Percentiles rank a stretch among this genome's conserved stretches.
phyloP scores from a whole-genome alignment of 2,797 vertebrate genomes.

The Orientallactaga sibirica region DNA sequence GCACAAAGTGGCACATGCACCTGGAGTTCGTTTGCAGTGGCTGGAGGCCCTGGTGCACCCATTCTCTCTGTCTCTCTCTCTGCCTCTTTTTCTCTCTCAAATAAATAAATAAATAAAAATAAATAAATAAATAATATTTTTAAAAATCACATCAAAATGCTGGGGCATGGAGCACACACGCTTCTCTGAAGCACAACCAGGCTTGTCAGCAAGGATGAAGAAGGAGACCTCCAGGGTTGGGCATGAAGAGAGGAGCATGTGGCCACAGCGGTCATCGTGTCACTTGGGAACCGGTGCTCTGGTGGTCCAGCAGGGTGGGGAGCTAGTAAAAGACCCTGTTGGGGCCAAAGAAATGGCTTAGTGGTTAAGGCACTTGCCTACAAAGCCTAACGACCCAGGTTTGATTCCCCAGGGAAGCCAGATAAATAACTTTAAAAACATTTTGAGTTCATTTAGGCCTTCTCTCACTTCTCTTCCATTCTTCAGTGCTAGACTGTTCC shows the following conservation, averaged over 20 bases:
- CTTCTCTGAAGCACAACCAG: background rate
- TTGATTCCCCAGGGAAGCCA: too few relatives aligned
- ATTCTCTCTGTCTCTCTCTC: too few relatives aligned
- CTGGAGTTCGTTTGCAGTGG: too few relatives aligned
- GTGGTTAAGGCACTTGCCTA: too few relatives aligned
- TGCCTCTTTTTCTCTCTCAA: too few relatives aligned
- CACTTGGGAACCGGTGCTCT: background rate
- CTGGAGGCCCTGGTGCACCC: too few relatives aligned
- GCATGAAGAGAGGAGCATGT: background rate
- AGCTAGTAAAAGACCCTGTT: background rate
- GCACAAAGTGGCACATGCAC: too few relatives aligned
- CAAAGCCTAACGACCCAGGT: too few relatives aligned
- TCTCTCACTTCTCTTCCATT: background rate
- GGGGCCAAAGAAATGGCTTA: too few relatives aligned
- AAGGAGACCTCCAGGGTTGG: background rate
- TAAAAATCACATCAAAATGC: slow-evolving; percentile 1
- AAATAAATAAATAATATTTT: background rate
- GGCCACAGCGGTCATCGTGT: too few relatives aligned
- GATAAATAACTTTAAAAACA: background rate
- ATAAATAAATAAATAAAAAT: too few relatives aligned
- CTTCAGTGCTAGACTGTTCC: background rate
- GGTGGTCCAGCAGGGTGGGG: background rate
- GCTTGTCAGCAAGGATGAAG: background rate
- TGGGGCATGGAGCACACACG: background rate
- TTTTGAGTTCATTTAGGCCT: background rate